Conservation (phyloP, 2,797 vertebrate genomes). For the Pterois miles region DNA sequence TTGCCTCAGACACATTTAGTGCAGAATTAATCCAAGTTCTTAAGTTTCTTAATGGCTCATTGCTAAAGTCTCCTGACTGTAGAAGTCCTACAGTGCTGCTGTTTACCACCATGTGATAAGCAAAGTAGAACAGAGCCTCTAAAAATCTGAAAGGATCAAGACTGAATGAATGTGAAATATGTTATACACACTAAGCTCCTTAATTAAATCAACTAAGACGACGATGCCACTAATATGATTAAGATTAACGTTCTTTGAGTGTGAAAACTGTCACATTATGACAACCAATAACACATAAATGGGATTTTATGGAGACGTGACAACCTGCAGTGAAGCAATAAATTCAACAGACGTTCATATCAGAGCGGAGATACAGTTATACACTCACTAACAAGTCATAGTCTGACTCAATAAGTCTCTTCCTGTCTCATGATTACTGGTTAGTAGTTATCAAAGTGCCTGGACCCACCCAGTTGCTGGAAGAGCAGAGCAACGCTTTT, state of each 20-base stretch:
- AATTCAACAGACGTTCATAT: neutral
- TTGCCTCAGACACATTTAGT: constrained; percentile 26
- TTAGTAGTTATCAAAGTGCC: constrained; percentile 17
- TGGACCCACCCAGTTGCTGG: constrained; percentile 94
- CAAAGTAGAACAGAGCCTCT: constrained; percentile 29
- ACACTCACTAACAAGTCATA: constrained; percentile 21
- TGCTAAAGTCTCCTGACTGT: constrained; percentile 28
- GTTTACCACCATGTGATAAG: constrained; percentile 38
- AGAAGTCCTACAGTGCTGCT: constrained; percentile 17
- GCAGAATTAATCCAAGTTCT: constrained; percentile 40
- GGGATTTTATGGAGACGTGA: constrained; percentile 8
- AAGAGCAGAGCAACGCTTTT: constrained; percentile 96
- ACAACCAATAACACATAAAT: neutral
- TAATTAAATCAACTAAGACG: constrained; percentile 11
- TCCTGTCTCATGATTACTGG: constrained; percentile 6
- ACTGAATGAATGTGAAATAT: constrained; percentile 37
- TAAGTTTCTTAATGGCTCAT: constrained; percentile 20
- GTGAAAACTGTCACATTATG: neutral
- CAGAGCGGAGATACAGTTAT: neutral
- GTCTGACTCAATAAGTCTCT: constrained; percentile 12
- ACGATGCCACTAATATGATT: constrained; percentile 18
- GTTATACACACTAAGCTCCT: constrained; percentile 38
- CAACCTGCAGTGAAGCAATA: constrained; percentile 2
- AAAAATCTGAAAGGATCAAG: constrained; percentile 33
- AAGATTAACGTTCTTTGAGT: constrained; percentile 18